These are phyloP conservation scores for Patagioenas fasciata DNA, from an alignment of 2,113 vertebrate genomes.

Conservation along the genomic window DNA sequence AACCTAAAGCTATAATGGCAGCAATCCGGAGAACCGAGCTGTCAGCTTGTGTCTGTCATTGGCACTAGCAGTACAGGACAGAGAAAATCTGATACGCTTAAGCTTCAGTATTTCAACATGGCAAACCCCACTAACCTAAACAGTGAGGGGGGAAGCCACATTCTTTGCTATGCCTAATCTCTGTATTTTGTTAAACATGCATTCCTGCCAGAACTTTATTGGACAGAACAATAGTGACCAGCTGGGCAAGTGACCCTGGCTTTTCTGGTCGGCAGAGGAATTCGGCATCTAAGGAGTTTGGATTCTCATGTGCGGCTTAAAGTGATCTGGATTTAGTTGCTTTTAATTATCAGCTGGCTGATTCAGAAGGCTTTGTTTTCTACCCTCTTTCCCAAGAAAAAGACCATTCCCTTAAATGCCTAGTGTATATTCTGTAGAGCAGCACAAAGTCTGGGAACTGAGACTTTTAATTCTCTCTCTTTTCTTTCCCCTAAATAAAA, in stretches of 20 bases:
- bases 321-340: conserved; percentile 57
- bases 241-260: conserved; percentile 64
- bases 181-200: conserved; percentile 68
- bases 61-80: conserved; percentile 29
- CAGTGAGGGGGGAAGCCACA: conserved; percentile 33
- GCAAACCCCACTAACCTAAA: conserved; percentile 58
- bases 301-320: conserved; percentile 58
- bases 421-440: neutral
- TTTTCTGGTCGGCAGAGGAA: conserved; percentile 51
- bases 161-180: conserved; percentile 66
- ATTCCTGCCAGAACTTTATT: conserved; percentile 61
- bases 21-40: neutral
- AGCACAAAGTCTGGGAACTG: neutral
- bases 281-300: conserved; percentile 39
- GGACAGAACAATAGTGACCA: conserved; percentile 61
- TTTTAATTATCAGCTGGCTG: conserved; percentile 63
- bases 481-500: neutral
- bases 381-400: neutral
- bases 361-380: conserved; percentile 43
- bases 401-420: neutral
- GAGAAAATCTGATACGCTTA: conserved; percentile 39
- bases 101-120: conserved; percentile 52
- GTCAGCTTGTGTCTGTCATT: conserved; percentile 62
- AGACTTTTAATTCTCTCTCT: neutral
- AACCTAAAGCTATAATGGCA: conserved; percentile 16